Evolutionary conservation across 2,113 vertebrate genomes (phyloP).

Genomic region (Caranx melampygus): DNA sequence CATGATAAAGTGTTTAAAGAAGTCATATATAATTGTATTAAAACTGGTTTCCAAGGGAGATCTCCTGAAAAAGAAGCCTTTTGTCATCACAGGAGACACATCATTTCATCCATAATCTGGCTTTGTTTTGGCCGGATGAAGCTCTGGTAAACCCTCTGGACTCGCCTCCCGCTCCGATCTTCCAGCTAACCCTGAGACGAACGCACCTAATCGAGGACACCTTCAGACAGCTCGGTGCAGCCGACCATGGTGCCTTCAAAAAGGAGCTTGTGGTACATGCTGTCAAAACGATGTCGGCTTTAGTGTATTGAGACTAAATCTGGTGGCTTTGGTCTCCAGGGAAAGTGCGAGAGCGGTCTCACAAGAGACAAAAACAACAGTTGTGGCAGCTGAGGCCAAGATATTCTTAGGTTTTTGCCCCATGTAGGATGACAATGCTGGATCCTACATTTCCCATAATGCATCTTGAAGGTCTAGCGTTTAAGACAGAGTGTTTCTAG

Average conservation of each 20-base stretch:
- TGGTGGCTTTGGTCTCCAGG: neutral
- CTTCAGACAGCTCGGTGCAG: constrained; percentile 72
- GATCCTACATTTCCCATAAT: neutral
- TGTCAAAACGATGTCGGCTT: neutral
- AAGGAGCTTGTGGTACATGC: constrained; percentile 63
- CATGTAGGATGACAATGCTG: neutral
- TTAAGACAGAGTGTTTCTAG: no score
- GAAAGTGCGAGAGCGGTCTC: neutral
- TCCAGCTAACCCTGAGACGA: constrained; percentile 71
- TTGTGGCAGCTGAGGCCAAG: neutral
- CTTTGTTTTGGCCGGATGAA: fast-evolving
- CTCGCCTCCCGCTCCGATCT: constrained; percentile 25
- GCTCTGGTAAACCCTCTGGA: fast-evolving
- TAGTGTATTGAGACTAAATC: neutral
- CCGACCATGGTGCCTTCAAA: constrained; percentile 61
- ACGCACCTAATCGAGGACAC: constrained; percentile 75
- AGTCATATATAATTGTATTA: neutral
- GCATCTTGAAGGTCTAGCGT: neutral
- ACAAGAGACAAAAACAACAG: neutral
- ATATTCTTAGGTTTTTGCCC: neutral
- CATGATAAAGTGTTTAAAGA: neutral
- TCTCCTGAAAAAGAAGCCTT: neutral
- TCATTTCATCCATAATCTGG: fast-evolving
- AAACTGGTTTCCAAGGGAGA: neutral
- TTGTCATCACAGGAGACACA: constrained; percentile 48